Base-by-base conservation (phyloP, 1,140 invertebrate genomes). In the Cotesia typhae region DNA sequence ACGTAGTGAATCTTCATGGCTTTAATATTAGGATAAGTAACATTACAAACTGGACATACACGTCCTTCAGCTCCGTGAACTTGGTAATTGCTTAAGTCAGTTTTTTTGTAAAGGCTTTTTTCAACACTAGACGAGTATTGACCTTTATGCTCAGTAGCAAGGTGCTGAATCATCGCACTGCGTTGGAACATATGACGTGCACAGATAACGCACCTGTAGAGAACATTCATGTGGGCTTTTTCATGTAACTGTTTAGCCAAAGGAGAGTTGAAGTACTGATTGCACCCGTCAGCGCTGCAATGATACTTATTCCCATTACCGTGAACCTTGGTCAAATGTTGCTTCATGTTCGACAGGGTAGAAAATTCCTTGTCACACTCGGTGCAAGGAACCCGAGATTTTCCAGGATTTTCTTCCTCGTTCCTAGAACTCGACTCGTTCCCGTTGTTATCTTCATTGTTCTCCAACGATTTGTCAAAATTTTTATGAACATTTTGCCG, bases 331-430 rank as follows among this genome's bases (percentile, higher is more conserved):
- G 75, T 72, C 51, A 88, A 89, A 78, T 90, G 90, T 12, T 89
- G 88, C 3, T 88, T 88, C 3, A 91, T 78, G 75, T 90, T 88
- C 0, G 89, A 77, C 1, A 89, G 77, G 4, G 85, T 82, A 0
- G 86, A 82, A 76, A 91, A 90, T 67, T 87, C 84, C 36, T 90
- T 89, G 68, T 86, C 86, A 74, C 90, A 91, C 35, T 89, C 81
- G 67, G 89, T 88, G 73, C 90, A 90, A 41, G 83, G 83, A 59
- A 88, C 88, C 3, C 85, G 60, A 28, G 37, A 9, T 67, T 64
- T 71, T 14, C 12, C 41, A 14, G 63, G 41, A 12, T 20, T 36
- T 7, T 28, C 28, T 10, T 60, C 1, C 75, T 81, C 3, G 80
- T 82, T 37, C 71, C 82, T 12, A 66, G 38, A 1, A 69, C 3